phyloP scores from a whole-genome alignment of 2,888 invertebrate genomes.

The Lapara coniferarum region DNA sequence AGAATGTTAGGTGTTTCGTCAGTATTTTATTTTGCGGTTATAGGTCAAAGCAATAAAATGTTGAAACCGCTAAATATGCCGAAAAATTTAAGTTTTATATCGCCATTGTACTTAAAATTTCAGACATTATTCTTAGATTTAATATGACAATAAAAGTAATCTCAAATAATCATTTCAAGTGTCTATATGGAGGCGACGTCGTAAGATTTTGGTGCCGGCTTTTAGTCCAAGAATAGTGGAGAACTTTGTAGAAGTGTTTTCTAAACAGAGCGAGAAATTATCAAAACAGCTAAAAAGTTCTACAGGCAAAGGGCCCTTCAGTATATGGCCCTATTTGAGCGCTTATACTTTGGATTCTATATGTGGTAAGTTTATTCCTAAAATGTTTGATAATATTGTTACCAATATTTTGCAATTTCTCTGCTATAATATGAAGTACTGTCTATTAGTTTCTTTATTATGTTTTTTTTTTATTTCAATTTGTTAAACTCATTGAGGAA shows the following conservation, averaged over 20 bases:
- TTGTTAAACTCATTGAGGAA: too few species aligned
- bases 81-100: not conserved
- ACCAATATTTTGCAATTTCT: not conserved
- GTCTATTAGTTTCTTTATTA: too few species aligned
- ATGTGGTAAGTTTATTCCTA: constrained; percentile 73
- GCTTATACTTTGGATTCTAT: constrained; percentile 85
- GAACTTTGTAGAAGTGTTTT: constrained; percentile 85
- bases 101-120: not conserved
- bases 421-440: too few species aligned
- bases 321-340: constrained; percentile 81
- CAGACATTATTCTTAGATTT: not conserved
- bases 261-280: constrained; percentile 82
- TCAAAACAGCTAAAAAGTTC: constrained; percentile 58
- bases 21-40: constrained; percentile 20
- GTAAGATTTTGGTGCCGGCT: constrained; percentile 86
- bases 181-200: constrained; percentile 84
- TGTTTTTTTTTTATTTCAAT: not conserved
- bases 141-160: not conserved
- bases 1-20: not conserved
- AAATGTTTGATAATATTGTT: not conserved
- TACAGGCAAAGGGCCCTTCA: constrained; percentile 59
- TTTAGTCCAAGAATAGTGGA: constrained; percentile 88
- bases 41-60: constrained; percentile 19
- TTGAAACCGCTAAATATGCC: not conserved
- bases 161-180: constrained; percentile 47